Evolutionary conservation across 2,888 invertebrate species (phyloP).

Genomic region (Limnephilus auricula): DNA sequence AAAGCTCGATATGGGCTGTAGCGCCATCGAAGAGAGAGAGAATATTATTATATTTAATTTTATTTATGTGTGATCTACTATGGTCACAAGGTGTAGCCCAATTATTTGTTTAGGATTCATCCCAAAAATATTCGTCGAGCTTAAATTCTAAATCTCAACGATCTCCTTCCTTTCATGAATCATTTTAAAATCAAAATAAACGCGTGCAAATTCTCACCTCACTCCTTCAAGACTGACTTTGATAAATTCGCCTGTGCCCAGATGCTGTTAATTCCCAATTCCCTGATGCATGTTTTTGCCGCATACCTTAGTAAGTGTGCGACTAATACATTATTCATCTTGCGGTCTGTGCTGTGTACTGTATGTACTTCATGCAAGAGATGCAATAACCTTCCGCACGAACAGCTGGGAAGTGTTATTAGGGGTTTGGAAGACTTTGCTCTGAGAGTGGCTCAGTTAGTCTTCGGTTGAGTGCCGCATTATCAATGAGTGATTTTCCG

Average conservation of each 20-base stretch:
- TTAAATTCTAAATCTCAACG: not conserved
- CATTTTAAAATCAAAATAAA: not conserved
- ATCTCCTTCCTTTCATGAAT: not conserved
- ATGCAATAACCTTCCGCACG: not conserved
- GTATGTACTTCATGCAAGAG: not conserved
- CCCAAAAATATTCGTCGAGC: not conserved
- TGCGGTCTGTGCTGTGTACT: not conserved
- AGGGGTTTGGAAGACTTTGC: not conserved
- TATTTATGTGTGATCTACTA: not conserved
- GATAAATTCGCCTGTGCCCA: not conserved
- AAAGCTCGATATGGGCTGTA: too few species aligned
- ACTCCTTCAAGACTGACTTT: not conserved
- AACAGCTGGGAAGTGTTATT: constrained; percentile 13
- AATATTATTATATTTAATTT: not conserved
- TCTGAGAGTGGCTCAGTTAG: not conserved
- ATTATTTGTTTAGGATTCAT: not conserved
- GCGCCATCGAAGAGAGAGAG: too few species aligned
- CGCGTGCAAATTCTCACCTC: not conserved
- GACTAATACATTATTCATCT: not conserved
- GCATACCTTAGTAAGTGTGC: not conserved
- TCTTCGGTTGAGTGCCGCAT: not conserved
- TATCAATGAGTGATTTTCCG: not conserved
- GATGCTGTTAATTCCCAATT: not conserved
- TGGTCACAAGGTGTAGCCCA: not conserved
- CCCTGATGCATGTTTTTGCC: not conserved